phyloP scores from a whole-genome alignment of 2,113 vertebrate species.

The Corythornis vintsioides region DNA sequence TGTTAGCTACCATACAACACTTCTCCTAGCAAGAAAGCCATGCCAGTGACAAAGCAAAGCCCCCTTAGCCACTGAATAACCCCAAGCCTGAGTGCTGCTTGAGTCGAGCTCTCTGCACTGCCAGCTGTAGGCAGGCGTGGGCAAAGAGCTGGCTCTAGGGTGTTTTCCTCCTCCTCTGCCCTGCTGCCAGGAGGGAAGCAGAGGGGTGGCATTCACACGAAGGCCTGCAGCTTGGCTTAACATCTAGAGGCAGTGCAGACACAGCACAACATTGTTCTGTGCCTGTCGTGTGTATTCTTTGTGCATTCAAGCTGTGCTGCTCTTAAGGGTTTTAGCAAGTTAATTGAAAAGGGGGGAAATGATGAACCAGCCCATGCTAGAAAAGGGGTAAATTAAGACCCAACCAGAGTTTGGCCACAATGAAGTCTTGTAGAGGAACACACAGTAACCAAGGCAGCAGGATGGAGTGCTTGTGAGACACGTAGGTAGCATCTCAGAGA shows the following conservation, averaged over 20 bases:
- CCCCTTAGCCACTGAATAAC: not conserved
- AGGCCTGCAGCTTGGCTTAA: not conserved
- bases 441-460: not conserved
- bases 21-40: not conserved
- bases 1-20: not conserved
- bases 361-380: not conserved
- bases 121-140: not conserved
- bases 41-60: not conserved
- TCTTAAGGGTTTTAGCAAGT: not conserved
- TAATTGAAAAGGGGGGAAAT: not conserved
- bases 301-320: not conserved
- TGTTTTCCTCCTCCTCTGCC: not conserved
- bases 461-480: not conserved
- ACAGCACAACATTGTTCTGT: not conserved
- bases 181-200: not conserved
- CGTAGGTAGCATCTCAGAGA: not conserved
- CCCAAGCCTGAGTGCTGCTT: not conserved
- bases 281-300: not conserved
- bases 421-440: not conserved
- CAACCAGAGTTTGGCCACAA: not conserved
- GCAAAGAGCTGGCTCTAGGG: not conserved
- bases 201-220: not conserved
- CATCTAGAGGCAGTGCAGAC: not conserved
- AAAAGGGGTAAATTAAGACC: not conserved
- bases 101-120: not conserved